Evolutionary conservation across 2,888 invertebrate species (phyloP).

Genomic region (Onchidella celtica): DNA sequence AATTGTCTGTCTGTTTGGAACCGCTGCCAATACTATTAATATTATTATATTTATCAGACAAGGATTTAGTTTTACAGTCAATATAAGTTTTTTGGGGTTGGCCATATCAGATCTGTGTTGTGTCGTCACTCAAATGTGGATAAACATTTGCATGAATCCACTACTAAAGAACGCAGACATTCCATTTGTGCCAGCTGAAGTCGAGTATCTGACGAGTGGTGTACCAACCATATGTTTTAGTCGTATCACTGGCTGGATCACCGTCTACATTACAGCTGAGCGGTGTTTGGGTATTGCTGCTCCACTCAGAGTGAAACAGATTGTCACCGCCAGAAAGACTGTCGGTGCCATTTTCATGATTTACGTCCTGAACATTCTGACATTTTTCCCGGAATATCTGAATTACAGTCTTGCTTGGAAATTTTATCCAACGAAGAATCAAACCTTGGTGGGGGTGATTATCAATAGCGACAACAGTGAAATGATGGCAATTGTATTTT

Average conservation of each 20-base stretch:
- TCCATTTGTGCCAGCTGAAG: too few species aligned
- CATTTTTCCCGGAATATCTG: too few species aligned
- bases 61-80: neutral
- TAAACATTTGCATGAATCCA: neutral
- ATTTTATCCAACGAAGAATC: too few species aligned
- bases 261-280: conserved; percentile 3
- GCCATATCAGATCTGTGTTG: neutral
- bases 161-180: neutral
- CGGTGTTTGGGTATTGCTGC: neutral
- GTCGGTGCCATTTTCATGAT: neutral
- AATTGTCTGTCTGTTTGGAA: neutral
- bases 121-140: neutral
- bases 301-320: too few species aligned
- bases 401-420: too few species aligned
- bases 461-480: too few species aligned
- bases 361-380: neutral
- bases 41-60: neutral
- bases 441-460: too few species aligned
- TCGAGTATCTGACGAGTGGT: neutral
- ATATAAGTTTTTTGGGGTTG: neutral
- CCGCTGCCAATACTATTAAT: neutral
- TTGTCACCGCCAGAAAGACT: neutral
- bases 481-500: too few species aligned
- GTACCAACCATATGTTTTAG: neutral
- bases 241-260: neutral